Percentiles rank a stretch among this genome's conserved stretches.
These are phyloP conservation scores for Bactericera cockerelli DNA, from an alignment of 1,140 invertebrate species.

Conservation along the genomic window DNA sequence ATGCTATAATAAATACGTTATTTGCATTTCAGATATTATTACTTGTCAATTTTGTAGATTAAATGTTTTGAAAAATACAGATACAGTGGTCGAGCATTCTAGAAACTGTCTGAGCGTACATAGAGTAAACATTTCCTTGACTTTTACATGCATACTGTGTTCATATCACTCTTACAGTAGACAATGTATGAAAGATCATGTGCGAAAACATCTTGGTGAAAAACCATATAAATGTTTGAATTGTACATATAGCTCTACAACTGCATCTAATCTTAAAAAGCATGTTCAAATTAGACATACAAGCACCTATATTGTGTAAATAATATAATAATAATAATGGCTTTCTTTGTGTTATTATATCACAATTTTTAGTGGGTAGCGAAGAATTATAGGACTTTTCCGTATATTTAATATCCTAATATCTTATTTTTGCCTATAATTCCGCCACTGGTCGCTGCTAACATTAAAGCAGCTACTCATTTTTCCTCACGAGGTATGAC, in stretches of 20 bases:
- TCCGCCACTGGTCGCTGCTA: too few relatives aligned
- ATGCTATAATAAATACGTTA: too few relatives aligned
- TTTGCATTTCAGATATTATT: neutral
- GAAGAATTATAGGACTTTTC: too few relatives aligned
- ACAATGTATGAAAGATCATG: neutral
- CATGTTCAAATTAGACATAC: neutral
- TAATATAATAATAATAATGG: too few relatives aligned
- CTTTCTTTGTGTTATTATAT: too few relatives aligned
- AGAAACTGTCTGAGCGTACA: neutral
- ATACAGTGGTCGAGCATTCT: neutral
- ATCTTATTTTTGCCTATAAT: too few relatives aligned
- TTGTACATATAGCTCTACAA: neutral
- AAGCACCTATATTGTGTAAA: too few relatives aligned
- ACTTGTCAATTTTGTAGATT: neutral
- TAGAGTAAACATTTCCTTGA: neutral
- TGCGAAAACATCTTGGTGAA: neutral
- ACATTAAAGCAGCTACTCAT: too few relatives aligned
- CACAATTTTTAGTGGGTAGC: too few relatives aligned
- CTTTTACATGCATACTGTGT: neutral
- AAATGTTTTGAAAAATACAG: neutral
- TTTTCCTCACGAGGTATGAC: too few relatives aligned
- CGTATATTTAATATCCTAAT: too few relatives aligned
- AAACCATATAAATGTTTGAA: neutral
- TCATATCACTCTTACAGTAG: neutral
- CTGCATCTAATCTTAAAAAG: neutral